These are phyloP conservation scores for Megalopta genalis DNA, from an alignment of 1,140 invertebrate species.

Conservation along the genomic window DNA sequence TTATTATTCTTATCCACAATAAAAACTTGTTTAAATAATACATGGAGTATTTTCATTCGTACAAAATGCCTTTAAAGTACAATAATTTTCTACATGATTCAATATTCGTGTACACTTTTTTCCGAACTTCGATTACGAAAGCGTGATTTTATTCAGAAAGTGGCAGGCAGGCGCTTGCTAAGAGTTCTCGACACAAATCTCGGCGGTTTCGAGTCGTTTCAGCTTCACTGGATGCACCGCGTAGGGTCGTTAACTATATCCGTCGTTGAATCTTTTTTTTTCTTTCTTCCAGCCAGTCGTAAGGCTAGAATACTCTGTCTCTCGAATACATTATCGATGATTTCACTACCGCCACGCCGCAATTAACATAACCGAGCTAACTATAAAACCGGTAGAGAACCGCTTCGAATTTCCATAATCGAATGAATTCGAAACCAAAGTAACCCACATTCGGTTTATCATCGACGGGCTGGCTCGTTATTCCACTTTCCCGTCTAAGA, in stretches of 20 bases:
- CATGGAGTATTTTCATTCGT: no score
- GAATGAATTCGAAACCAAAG: not conserved
- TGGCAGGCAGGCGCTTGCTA: no score
- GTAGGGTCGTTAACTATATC: not conserved
- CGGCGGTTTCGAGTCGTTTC: not conserved
- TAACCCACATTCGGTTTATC: not conserved
- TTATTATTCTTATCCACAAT: no score
- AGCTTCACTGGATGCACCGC: not conserved
- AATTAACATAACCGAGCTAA: not conserved
- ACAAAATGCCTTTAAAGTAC: no score
- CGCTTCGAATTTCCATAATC: not conserved
- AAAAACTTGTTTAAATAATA: no score
- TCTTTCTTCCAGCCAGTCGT: not conserved
- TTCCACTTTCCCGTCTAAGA: not conserved
- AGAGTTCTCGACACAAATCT: not conserved
- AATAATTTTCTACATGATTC: no score
- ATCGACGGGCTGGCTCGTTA: not conserved
- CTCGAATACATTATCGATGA: conserved; percentile 2
- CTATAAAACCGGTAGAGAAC: not conserved
- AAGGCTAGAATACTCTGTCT: not conserved
- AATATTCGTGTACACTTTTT: no score
- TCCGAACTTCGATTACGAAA: not conserved
- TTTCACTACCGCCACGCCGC: not conserved
- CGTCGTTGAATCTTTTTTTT: not conserved
- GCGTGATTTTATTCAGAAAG: not conserved